phyloP scores from a whole-genome alignment of 1,140 invertebrate genomes.

The Leptoteleia sp. region DNA sequence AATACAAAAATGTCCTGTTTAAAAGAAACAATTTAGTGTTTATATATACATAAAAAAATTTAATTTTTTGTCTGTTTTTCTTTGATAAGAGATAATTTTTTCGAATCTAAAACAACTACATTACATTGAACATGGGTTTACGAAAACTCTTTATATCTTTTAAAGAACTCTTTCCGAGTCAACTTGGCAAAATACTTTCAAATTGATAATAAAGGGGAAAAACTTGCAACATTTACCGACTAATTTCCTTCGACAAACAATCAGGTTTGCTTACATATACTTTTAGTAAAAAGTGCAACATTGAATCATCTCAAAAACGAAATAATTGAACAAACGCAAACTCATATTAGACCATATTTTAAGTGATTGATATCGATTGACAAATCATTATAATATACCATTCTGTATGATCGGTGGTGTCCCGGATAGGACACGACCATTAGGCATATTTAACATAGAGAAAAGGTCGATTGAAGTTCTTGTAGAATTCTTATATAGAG shows the following conservation, averaged over 20 bases:
- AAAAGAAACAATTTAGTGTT: no score
- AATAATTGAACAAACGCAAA: constrained; percentile 36
- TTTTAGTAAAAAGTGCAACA: constrained; percentile 24
- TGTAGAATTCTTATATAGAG: no score
- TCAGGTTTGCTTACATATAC: constrained; percentile 14
- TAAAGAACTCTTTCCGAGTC: neutral
- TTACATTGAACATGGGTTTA: no score
- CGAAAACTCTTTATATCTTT: neutral
- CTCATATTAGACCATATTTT: constrained; percentile 31
- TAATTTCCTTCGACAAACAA: constrained; percentile 6
- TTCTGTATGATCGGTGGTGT: constrained; percentile 8
- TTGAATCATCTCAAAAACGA: constrained; percentile 47
- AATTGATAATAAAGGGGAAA: neutral
- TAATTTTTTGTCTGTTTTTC: no score
- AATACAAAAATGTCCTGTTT: no score
- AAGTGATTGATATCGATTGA: constrained; percentile 43
- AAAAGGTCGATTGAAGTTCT: no score
- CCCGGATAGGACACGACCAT: constrained; percentile 40
- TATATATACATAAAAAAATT: no score
- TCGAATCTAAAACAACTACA: no score
- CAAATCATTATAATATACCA: constrained; percentile 30
- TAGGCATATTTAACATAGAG: no score
- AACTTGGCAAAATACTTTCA: neutral
- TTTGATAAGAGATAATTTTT: no score
- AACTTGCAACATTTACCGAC: constrained; percentile 12